Evolutionary conservation across 1,140 invertebrate genomes (phyloP), one percentile per base, ranked within the genome.

Genomic region (Heliothis subflexa): DNA sequence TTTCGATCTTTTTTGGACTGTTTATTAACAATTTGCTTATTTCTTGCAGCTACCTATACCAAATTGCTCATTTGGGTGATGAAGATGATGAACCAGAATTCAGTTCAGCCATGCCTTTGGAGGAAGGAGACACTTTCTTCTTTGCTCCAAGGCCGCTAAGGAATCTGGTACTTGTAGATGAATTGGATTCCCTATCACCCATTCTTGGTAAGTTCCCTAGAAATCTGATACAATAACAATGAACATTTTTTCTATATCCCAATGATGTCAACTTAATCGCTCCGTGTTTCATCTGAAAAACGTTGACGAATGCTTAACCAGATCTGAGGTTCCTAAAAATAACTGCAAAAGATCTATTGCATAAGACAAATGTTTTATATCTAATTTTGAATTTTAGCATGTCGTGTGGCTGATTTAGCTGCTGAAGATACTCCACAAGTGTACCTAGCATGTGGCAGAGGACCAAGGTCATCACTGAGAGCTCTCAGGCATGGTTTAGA

Each of bases 31-130:
- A 25, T 1, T 18, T 62, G n/a, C 4, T 55, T 57, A 3, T 80
- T 25, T 75, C 62, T 91, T 96, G 50, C 85, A 99, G 98, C 93
- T 99, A 99, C 88, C 92, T 99, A 0, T 99, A 99, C 89, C 99
- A 99, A 96, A 99, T 99, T 93, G 99, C 99, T 14, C 98, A 99
- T 94, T 95, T 99, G 80, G 99, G 99, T 45, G 99, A 99, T 95
- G 99, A 99, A 92, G 99, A 99, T 94, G 99, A 99, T 94, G 99
- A 99, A 88, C 98, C 99, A 4, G 99, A 99, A 93, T 99, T 99
- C 89, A 99, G 98, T 93, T 99, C 99, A 59, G 98, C 98, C 12
- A 99, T 99, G 97, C 99, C 99, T 3, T 91, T 99, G 50, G 99
- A 99, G 93, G 99, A 99, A 94, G 99, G 99, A 5, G 99, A 99